A percentile compares a stretch with the other conserved stretches of the same genome.
Evolutionary conservation across 1,140 invertebrate genomes (phyloP).

Genomic region (Nasonia giraulti): DNA sequence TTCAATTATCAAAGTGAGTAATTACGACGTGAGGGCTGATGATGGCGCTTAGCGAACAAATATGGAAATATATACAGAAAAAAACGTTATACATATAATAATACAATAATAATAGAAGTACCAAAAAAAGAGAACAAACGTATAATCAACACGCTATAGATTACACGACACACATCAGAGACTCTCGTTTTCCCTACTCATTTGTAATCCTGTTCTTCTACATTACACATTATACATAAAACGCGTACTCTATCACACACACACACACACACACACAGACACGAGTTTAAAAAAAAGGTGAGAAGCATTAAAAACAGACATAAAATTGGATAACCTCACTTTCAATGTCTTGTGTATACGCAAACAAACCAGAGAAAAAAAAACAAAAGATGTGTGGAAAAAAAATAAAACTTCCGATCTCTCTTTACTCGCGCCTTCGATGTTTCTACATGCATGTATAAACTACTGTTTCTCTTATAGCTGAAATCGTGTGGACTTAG

Average conservation of each 20-base stretch:
- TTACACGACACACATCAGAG: background rate
- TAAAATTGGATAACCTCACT: slow-evolving; percentile 19
- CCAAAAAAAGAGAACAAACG: background rate
- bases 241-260: background rate
- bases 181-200: background rate
- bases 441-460: slow-evolving; percentile 52
- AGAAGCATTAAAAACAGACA: slow-evolving; percentile 26
- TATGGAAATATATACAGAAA: background rate
- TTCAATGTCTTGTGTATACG: slow-evolving; percentile 40
- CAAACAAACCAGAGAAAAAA: slow-evolving; percentile 4
- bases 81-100: background rate
- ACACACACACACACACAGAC: background rate
- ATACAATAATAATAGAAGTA: background rate
- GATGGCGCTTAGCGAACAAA: background rate
- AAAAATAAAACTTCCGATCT: slow-evolving; percentile 33
- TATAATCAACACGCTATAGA: background rate
- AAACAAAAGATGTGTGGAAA: slow-evolving; percentile 32
- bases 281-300: background rate
- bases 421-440: slow-evolving; percentile 51
- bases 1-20: slow-evolving; percentile 7
- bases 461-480: slow-evolving; percentile 51
- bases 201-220: background rate
- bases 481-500: slow-evolving; percentile 45
- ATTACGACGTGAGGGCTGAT: background rate
- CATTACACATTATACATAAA: background rate